These are phyloP conservation scores for Papilio protenor DNA, from an alignment of 2,888 invertebrate species.

Conservation along the genomic window DNA sequence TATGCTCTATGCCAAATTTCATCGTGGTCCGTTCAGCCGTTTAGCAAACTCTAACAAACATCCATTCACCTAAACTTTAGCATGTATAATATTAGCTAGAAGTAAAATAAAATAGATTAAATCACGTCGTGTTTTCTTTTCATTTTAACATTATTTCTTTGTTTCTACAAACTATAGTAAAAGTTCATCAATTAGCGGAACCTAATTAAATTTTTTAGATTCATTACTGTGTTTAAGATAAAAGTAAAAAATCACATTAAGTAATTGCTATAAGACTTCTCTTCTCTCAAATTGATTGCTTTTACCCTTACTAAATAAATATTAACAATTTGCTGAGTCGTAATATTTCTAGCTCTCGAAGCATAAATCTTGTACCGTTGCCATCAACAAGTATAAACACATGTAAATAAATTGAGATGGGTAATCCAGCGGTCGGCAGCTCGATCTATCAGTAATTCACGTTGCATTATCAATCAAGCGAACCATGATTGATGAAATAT, in stretches of 20 bases:
- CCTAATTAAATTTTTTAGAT: background rate
- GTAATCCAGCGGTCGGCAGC: conserved; percentile 74
- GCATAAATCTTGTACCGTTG: conserved; percentile 68
- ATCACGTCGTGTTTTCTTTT: too few relatives aligned
- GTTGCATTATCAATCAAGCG: conserved; percentile 81
- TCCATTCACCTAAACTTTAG: too few relatives aligned
- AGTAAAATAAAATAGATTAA: too few relatives aligned
- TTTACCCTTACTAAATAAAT: conserved; percentile 4
- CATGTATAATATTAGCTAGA: too few relatives aligned
- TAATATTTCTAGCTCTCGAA: conserved; percentile 40
- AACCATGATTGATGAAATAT: conserved; percentile 81
- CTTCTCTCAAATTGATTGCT: background rate
- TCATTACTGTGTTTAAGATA: too few relatives aligned
- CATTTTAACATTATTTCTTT: too few relatives aligned
- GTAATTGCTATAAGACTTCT: background rate
- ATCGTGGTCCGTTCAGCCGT: too few relatives aligned
- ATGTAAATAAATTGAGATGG: conserved; percentile 83
- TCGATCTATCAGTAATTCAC: conserved; percentile 83
- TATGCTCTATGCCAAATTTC: too few relatives aligned
- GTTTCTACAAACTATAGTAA: background rate
- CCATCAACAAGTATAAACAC: conserved; percentile 81
- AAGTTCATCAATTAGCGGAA: background rate
- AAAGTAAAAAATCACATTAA: background rate
- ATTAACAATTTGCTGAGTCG: conserved; percentile 35
- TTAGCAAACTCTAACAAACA: too few relatives aligned